Percentiles rank a stretch among this genome's conserved stretches.
phyloP scores from a whole-genome alignment of 2,797 vertebrate species.

The Phoeniculus purpureus region DNA sequence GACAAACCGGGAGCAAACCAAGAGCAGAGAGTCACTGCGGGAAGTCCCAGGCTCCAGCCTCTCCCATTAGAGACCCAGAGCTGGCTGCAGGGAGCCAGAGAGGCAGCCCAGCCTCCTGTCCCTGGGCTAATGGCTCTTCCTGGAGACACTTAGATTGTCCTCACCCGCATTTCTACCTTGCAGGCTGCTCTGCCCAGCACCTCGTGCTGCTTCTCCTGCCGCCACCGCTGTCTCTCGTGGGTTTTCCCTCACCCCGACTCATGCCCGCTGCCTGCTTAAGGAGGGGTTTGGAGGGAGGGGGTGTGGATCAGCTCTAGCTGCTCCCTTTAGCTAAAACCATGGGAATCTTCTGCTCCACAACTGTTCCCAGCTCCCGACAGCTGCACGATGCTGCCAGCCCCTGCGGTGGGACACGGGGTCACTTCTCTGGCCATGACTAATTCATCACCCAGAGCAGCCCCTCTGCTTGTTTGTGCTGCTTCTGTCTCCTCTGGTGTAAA shows the following conservation, averaged over 20 bases:
- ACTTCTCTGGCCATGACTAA: not conserved
- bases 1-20: not conserved
- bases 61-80: not conserved
- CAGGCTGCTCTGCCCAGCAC: too few species aligned
- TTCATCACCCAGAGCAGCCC: not conserved
- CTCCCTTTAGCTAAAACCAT: not conserved
- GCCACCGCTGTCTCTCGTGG: not conserved
- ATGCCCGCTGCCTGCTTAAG: not conserved
- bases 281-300: not conserved
- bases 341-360: conserved; percentile 57
- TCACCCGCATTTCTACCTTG: not conserved
- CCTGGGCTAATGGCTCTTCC: not conserved
- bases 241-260: not conserved
- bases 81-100: not conserved
- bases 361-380: conserved; percentile 25
- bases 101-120: not conserved
- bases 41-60: not conserved
- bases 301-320: not conserved
- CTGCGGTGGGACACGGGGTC: not conserved
- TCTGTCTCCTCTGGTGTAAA: not conserved
- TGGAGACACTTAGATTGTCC: not conserved
- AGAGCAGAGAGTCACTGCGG: not conserved
- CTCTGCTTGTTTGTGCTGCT: not conserved
- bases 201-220: not conserved
- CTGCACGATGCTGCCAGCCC: not conserved